Evolutionary conservation across 2,113 vertebrate species (phyloP), one percentile per base, ranked within the genome.

Genomic region (Gavia stellata): DNA sequence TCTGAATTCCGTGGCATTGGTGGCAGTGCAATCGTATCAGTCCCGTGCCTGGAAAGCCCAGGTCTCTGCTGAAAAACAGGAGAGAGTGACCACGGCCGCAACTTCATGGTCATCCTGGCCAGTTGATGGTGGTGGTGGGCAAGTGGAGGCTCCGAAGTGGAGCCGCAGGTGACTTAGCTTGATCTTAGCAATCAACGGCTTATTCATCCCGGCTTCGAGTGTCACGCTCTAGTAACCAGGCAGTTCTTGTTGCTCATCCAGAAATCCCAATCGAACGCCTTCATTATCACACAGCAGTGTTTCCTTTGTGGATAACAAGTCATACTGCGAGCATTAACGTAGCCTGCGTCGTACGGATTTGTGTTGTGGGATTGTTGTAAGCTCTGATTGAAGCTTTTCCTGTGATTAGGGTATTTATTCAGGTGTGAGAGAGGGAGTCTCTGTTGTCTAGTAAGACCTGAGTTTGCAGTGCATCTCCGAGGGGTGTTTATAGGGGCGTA

Each of bases 231-330:
- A 59, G 82, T 92, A 83, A 86, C 16, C 95, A 93, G 94, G 92
- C 92, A 80, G 79, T 77, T 93, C 79, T 88, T 80, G 71, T 72
- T 94, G 92, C 71, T 96, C 92, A 82, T 95, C 91, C 88, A 5
- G 49, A 94, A 96, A 92, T 93, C 96, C 94, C 96, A 75, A 88
- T 75, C 58, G 92, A 95, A 79, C 4, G 44, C 81, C 92, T 95
- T 93, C 96, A 90, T 95, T 96, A 94, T 88, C 92, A 75, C 90
- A 65, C 96, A 88, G 94, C 92, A 5, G 95, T 25, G 88, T 94
- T 96, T 85, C 95, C 90, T 92, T 94, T 92, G 95, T 90, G 95
- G 90, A 72, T 94, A 94, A 97, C 94, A 61, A 96, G 90, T 93
- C 92, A 44, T 23, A 72, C 79, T 9, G 90, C 3, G 62, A 95